phyloP scores from a whole-genome alignment of 2,113 vertebrate species.

The Callopanchax toddi region DNA sequence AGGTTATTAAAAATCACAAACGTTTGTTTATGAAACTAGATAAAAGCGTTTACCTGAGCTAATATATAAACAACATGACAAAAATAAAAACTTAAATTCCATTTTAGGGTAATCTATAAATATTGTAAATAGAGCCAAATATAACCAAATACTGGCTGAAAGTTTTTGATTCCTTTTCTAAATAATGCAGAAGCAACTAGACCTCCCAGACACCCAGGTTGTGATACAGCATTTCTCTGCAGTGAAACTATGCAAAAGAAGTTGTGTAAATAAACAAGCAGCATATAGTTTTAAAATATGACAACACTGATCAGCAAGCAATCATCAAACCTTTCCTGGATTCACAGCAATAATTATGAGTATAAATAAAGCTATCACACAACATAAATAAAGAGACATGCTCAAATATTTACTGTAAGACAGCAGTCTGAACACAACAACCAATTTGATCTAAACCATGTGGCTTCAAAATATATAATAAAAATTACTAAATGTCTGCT shows the following conservation, averaged over 20 bases:
- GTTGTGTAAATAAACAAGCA: conserved; percentile 4
- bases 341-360: no score
- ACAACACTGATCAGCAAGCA: neutral
- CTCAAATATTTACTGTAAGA: no score
- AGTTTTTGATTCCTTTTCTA: neutral
- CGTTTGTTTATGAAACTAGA: no score
- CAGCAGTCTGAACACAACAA: neutral
- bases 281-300: neutral
- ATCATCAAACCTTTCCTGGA: no score
- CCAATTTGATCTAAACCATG: neutral
- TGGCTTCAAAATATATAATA: no score
- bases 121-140: neutral
- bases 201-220: neutral
- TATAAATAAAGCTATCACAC: neutral
- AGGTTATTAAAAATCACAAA: neutral
- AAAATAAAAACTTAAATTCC: neutral
- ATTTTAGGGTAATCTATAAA: neutral
- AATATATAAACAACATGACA: neutral
- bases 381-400: no score
- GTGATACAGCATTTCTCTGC: conserved; percentile 2
- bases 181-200: neutral
- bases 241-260: conserved; percentile 13
- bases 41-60: no score
- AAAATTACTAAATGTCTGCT: no score
- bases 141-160: neutral